A percentile compares a stretch with the other conserved stretches of the same genome.
These are phyloP conservation scores for Rhinopomastus cyanomelas DNA, from an alignment of 2,113 vertebrate genomes.

Conservation along the genomic window DNA sequence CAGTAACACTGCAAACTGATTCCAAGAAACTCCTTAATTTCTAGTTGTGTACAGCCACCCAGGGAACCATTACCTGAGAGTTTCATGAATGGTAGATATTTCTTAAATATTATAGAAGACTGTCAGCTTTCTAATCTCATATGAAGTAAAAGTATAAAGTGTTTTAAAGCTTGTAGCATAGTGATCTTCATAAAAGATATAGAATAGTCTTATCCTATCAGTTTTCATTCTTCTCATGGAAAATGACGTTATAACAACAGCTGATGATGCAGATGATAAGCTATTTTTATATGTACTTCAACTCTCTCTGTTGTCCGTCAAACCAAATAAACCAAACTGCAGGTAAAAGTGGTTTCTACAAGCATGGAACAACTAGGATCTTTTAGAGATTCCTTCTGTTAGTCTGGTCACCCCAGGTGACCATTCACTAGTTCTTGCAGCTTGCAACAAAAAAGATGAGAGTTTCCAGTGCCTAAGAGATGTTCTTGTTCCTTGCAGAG, in stretches of 20 bases:
- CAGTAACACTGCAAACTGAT: neutral
- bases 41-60: neutral
- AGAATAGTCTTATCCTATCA: neutral
- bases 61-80: neutral
- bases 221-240: neutral
- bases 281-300: neutral
- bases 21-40: neutral
- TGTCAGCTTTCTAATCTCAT: neutral
- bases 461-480: neutral
- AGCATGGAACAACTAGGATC: neutral
- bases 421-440: neutral
- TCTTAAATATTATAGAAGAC: neutral
- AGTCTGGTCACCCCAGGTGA: neutral
- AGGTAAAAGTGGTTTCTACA: neutral
- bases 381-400: neutral
- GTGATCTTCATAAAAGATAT: neutral
- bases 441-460: neutral
- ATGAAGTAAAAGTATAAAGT: neutral
- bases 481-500: neutral
- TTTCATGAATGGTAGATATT: neutral
- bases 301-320: accelerated
- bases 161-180: neutral
- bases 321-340: neutral
- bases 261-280: neutral
- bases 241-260: neutral